phyloP scores from a whole-genome alignment of 2,113 vertebrate species.

The Grammomys surdaster region DNA sequence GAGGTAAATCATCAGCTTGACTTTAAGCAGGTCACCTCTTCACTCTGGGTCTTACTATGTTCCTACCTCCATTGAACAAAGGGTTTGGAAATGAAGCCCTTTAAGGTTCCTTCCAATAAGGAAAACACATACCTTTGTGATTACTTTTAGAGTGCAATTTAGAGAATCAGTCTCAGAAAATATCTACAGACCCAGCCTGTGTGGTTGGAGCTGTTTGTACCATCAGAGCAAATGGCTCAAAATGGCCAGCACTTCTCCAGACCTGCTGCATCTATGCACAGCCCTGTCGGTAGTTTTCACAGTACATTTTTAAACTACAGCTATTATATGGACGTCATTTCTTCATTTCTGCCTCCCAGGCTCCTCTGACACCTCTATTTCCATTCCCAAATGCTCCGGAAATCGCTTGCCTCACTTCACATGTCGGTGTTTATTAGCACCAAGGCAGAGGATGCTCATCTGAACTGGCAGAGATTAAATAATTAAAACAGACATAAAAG shows the following conservation, averaged over 20 bases:
- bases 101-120: neutral
- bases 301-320: constrained; percentile 27
- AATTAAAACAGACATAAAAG: constrained; percentile 62
- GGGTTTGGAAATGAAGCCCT: too few species aligned
- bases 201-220: neutral
- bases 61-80: neutral
- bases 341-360: neutral
- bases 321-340: neutral
- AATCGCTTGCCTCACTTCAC: constrained; percentile 28
- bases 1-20: neutral
- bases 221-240: neutral
- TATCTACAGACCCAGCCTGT: neutral
- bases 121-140: neutral
- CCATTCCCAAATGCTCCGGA: constrained; percentile 39
- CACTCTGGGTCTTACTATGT: neutral
- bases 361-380: constrained; percentile 37
- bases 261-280: neutral
- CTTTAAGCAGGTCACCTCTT: neutral
- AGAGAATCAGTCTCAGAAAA: neutral
- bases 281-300: neutral
- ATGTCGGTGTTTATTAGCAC: constrained; percentile 61
- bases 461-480: constrained; percentile 64
- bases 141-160: neutral
- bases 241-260: neutral
- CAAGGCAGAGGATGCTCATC: neutral